Percentiles rank a stretch among this genome's conserved stretches.
phyloP scores from a whole-genome alignment of 37 sponge, comb jelly and placozoan genomes.

The Bolinopsis microptera region DNA sequence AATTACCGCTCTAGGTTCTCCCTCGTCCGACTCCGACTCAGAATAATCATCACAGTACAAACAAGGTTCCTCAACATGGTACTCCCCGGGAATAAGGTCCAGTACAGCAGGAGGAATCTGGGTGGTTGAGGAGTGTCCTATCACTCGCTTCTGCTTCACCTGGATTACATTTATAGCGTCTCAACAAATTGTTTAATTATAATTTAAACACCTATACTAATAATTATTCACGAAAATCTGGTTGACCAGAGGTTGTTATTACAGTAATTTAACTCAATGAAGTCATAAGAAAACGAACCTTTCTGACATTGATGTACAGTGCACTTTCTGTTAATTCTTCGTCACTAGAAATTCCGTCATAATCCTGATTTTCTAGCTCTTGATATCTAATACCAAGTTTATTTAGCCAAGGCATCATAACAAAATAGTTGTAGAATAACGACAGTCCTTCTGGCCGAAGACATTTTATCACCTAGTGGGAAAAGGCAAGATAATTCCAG shows the following conservation, averaged over 20 bases:
- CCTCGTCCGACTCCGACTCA: not conserved
- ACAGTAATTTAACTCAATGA: too few relatives aligned
- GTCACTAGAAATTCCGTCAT: not conserved
- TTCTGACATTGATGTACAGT: not conserved
- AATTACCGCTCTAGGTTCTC: not conserved
- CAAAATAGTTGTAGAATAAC: not conserved
- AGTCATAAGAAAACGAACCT: too few relatives aligned
- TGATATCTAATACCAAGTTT: not conserved
- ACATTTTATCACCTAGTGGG: not conserved
- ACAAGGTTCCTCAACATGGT: not conserved
- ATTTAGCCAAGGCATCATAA: slow-evolving; percentile 5
- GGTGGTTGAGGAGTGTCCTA: not conserved
- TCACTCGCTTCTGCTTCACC: not conserved
- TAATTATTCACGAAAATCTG: too few relatives aligned
- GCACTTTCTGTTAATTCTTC: not conserved
- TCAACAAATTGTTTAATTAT: too few relatives aligned
- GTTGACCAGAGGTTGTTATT: too few relatives aligned
- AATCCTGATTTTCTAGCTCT: slow-evolving; percentile 20
- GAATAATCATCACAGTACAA: not conserved
- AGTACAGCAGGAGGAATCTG: not conserved
- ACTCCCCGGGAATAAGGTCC: not conserved
- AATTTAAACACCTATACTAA: too few relatives aligned
- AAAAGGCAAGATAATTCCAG: not conserved
- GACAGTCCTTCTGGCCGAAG: not conserved
- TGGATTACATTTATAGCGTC: too few relatives aligned